Evolutionary conservation across 2,888 invertebrate species (phyloP).

Genomic region (Apamea crenata): DNA sequence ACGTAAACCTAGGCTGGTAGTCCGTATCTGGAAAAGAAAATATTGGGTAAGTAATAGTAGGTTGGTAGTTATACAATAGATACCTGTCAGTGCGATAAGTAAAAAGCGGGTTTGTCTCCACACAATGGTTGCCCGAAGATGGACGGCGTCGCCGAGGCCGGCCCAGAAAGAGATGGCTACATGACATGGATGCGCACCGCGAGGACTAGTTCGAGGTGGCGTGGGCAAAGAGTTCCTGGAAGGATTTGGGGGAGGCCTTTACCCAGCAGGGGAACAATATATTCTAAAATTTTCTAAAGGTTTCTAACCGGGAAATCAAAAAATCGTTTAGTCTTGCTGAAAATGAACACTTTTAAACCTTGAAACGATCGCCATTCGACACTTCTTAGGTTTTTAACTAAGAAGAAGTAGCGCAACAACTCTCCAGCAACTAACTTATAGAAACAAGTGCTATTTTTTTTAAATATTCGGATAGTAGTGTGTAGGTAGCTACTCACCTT

Average conservation of each 20-base stretch:
- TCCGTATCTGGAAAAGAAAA: constrained; percentile 79
- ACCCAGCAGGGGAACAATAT: too few species aligned
- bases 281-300: too few species aligned
- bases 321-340: neutral
- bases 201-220: neutral
- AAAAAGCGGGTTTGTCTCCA: neutral
- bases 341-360: neutral
- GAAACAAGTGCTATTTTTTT: neutral
- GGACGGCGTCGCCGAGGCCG: too few species aligned
- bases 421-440: neutral
- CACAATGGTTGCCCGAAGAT: too few species aligned
- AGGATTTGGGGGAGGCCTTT: neutral
- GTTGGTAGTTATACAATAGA: neutral
- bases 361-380: neutral
- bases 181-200: neutral
- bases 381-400: neutral
- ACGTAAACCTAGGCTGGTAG: constrained; percentile 76
- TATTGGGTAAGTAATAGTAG: neutral
- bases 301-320: neutral
- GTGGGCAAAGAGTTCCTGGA: neutral
- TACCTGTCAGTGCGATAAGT: neutral
- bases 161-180: too few species aligned
- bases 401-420: neutral
- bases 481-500: constrained; percentile 70
- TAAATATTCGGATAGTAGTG: neutral